Conservation (phyloP, 2,113 vertebrate genomes). For the Cyphomyrus discorhynchus region DNA sequence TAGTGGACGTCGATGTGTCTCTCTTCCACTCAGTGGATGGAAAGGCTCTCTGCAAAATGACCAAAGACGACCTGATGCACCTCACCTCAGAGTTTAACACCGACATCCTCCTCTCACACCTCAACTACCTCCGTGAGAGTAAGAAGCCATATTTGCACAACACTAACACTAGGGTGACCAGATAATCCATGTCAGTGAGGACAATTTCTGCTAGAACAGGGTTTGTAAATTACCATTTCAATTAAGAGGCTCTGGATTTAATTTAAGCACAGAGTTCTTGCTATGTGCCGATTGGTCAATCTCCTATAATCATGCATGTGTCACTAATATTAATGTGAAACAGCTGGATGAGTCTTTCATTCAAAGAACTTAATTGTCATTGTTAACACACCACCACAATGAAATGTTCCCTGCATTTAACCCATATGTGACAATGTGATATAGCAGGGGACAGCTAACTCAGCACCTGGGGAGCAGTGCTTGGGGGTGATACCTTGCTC, state of each 20-base stretch:
- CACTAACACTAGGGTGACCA: background rate
- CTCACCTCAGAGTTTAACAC: slow-evolving; percentile 70
- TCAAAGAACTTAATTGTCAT: background rate
- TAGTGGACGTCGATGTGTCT: slow-evolving; percentile 64
- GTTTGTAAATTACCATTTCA: background rate
- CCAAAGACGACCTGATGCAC: slow-evolving; percentile 70
- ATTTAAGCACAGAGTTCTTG: background rate
- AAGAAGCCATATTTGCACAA: slow-evolving; percentile 35
- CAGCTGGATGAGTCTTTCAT: background rate
- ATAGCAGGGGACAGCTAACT: too few relatives aligned
- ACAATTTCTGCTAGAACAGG: background rate
- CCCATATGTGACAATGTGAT: too few relatives aligned
- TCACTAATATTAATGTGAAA: background rate
- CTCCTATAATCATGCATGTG: background rate
- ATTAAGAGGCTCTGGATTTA: background rate
- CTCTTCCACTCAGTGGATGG: slow-evolving; percentile 68
- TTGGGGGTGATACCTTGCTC: too few relatives aligned
- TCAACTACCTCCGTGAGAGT: slow-evolving; percentile 74
- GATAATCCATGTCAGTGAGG: background rate
- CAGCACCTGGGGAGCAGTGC: too few relatives aligned
- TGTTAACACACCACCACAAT: too few relatives aligned
- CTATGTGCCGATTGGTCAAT: background rate
- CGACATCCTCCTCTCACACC: slow-evolving; percentile 73
- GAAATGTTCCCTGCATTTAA: too few relatives aligned
- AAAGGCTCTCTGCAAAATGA: slow-evolving; percentile 71